Evolutionary conservation across 2,888 invertebrate genomes (phyloP), one percentile per base, ranked within the genome.

Genomic region (Allophyes oxyacanthae): DNA sequence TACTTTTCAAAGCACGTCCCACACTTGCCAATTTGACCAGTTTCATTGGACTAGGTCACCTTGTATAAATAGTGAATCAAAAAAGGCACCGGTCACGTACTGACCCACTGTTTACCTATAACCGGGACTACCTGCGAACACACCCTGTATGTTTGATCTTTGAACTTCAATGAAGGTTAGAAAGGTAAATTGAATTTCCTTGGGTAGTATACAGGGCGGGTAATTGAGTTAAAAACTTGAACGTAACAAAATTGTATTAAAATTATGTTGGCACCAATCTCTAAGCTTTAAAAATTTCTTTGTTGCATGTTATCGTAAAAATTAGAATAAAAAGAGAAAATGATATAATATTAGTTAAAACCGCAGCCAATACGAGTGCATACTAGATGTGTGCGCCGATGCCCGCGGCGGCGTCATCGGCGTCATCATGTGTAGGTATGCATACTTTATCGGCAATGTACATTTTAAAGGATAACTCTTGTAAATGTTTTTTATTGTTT

Each of bases 71-170:
- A 67, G 58, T 58, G 57, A 57, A 61, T 68, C 45, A 56, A 48
- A 64, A 63, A 36, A 50, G 67, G 20, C 32, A 3, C 25, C 28
- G 45, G 73, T 72, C 72, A 72, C 72, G 76, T 72, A 70, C 14
- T 13, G 25, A 49, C 36, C 43, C 38, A n/a, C n/a, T 51, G 34
- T 50, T 50, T 58, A 49, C 38, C 15, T 55, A 46, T 36, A 14
- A 52, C 41, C 20, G 30, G 15, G 11, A 4, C 14, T 50, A 55
- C 52, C 49, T 51, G 38, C 7, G 30, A 45, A 57, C 38, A 45
- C 32, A 44, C n/a, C n/a, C 42, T 28, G 34, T 55, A 44, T 26
- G 10, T 48, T 54, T 48, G 55, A 65, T 58, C 60, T 53, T 59
- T 53, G 45, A 46, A 53, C 60, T 70, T 51, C 42, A 30, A 13